Conservation (phyloP, 2,888 invertebrate genomes). For the Esperia sulphurella region DNA sequence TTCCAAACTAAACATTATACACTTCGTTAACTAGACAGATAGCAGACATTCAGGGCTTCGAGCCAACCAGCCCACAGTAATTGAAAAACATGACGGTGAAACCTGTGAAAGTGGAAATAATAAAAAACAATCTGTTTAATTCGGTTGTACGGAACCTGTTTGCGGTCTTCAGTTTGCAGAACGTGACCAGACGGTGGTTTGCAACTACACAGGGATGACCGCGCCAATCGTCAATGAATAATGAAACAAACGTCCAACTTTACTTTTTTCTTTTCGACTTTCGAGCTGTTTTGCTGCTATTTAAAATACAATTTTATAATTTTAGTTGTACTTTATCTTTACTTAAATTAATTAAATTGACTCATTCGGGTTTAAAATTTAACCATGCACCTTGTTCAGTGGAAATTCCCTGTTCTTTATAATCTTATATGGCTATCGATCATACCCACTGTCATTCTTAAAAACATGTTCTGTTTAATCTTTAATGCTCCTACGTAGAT, state of each 20-base stretch:
- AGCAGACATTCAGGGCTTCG: constrained; percentile 46
- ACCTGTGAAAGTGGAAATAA: constrained; percentile 56
- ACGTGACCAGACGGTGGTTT: constrained; percentile 30
- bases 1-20: constrained; percentile 33
- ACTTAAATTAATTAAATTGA: background rate
- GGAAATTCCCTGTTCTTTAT: constrained; percentile 9
- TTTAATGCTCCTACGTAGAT: constrained; percentile 7
- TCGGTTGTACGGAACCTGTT: constrained; percentile 58
- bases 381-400: background rate
- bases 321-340: background rate
- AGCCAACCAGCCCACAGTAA: constrained; percentile 44
- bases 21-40: constrained; percentile 46
- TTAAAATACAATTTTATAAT: background rate
- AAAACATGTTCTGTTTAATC: constrained; percentile 8
- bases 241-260: constrained; percentile 34
- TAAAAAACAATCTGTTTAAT: constrained; percentile 55
- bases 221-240: constrained; percentile 46
- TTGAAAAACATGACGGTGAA: constrained; percentile 48
- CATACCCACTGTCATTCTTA: background rate
- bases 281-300: background rate
- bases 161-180: constrained; percentile 74
- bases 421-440: constrained; percentile 1
- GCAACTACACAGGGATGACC: constrained; percentile 43
- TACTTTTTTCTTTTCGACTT: background rate
- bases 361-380: background rate